phyloP scores from a whole-genome alignment of 2,113 vertebrate species.

The Oreochromis aureus region DNA sequence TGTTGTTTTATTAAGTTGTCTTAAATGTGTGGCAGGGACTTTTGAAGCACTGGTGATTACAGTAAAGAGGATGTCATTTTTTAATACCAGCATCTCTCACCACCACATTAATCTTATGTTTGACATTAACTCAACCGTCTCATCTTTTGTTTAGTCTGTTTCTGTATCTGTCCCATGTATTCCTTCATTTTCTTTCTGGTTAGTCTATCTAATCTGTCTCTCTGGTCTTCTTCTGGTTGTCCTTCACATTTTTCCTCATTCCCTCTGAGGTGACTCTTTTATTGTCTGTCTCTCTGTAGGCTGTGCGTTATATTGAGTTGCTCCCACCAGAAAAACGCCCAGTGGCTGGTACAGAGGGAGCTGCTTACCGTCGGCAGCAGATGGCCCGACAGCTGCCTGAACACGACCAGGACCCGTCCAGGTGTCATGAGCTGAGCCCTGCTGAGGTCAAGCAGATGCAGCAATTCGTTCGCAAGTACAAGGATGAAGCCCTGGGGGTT shows the following conservation, averaged over 20 bases:
- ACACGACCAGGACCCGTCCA: conserved; percentile 93
- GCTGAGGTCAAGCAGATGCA: conserved; percentile 93
- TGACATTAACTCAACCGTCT: neutral
- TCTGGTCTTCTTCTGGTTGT: neutral
- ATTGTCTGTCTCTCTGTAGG: conserved; percentile 62
- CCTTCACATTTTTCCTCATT: neutral
- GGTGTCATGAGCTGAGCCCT: conserved; percentile 90
- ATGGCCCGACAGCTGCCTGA: conserved; percentile 95
- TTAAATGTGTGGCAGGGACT: neutral
- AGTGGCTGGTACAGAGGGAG: conserved; percentile 85
- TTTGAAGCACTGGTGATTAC: neutral
- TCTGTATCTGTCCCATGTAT: neutral
- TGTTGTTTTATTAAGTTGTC: neutral
- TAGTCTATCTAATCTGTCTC: neutral
- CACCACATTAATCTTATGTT: neutral
- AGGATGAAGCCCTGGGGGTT: conserved; percentile 89
- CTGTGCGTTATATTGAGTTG: conserved; percentile 92
- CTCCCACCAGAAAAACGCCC: conserved; percentile 92
- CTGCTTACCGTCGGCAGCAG: conserved; percentile 94
- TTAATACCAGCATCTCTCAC: neutral
- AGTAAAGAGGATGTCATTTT: neutral
- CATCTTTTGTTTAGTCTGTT: conserved; percentile 33
- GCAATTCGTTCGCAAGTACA: conserved; percentile 94
- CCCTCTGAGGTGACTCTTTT: neutral
- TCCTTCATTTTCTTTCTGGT: neutral